Conservation (phyloP, 2,888 invertebrate species). For the Leucoma salicis region DNA sequence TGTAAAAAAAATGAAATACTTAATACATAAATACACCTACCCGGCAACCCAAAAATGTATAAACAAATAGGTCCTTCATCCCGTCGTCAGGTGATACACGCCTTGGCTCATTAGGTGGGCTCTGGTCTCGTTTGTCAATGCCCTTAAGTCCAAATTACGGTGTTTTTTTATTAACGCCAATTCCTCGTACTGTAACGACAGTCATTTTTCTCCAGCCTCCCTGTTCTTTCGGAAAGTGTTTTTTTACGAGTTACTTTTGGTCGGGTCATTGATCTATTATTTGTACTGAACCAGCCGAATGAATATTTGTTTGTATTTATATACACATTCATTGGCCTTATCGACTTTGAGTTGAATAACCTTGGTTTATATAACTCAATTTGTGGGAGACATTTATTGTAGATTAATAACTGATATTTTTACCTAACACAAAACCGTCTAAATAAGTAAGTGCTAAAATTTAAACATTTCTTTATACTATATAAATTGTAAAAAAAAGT, state of each 20-base stretch:
- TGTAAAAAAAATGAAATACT: no score
- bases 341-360: neutral
- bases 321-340: slow-evolving; percentile 2
- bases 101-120: slow-evolving; percentile 62
- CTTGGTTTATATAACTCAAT: neutral
- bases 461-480: no score
- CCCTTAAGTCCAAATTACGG: slow-evolving; percentile 58
- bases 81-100: slow-evolving; percentile 63
- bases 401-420: no score
- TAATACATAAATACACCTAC: no score
- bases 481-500: no score
- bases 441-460: no score
- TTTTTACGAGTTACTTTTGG: slow-evolving; percentile 36
- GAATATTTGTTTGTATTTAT: slow-evolving; percentile 14
- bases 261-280: slow-evolving; percentile 41
- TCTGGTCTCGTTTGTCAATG: slow-evolving; percentile 70
- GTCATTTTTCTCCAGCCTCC: slow-evolving; percentile 57
- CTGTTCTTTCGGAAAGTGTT: slow-evolving; percentile 35
- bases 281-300: slow-evolving; percentile 18
- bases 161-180: slow-evolving; percentile 73
- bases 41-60: slow-evolving; percentile 24
- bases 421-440: neutral
- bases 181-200: slow-evolving; percentile 66
- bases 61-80: slow-evolving; percentile 49
- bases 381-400: no score